A percentile compares a stretch with the other conserved stretches of the same genome.
phyloP scores from a whole-genome alignment of 2,113 vertebrate genomes.

The Crotalus helleri region DNA sequence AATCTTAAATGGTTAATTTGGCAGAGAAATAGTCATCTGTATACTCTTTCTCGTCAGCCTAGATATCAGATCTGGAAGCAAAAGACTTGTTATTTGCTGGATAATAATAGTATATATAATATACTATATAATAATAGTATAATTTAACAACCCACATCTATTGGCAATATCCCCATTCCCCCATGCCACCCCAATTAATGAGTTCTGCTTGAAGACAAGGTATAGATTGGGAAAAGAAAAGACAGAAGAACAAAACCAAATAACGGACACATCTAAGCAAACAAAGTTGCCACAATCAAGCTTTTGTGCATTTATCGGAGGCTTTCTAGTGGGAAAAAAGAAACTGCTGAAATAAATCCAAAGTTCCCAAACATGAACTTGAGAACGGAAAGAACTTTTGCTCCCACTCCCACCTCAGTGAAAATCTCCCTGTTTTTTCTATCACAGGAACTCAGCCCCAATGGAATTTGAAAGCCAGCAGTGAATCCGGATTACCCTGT shows the following conservation, averaged over 20 bases:
- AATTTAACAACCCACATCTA: neutral
- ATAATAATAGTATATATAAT: neutral
- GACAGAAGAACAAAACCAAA: neutral
- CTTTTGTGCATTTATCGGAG: neutral
- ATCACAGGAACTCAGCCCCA: neutral
- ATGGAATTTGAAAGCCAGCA: rapidly evolving
- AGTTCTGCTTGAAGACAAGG: neutral
- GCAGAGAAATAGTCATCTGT: neutral
- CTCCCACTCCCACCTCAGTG: too few species aligned
- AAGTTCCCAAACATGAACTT: neutral
- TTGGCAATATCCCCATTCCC: neutral
- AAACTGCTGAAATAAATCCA: neutral
- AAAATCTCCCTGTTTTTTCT: conserved; percentile 7
- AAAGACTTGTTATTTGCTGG: neutral
- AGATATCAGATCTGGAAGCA: neutral
- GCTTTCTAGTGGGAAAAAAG: neutral
- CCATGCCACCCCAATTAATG: neutral
- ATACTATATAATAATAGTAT: neutral
- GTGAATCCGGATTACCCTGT: conserved; percentile 45
- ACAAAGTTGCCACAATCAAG: neutral
- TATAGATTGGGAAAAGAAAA: neutral
- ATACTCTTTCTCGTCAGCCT: neutral
- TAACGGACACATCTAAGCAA: neutral
- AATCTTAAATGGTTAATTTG: neutral
- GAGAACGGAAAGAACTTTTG: neutral